Conservation (phyloP, 1,140 invertebrate genomes). For the Harlomillsia oculata region DNA sequence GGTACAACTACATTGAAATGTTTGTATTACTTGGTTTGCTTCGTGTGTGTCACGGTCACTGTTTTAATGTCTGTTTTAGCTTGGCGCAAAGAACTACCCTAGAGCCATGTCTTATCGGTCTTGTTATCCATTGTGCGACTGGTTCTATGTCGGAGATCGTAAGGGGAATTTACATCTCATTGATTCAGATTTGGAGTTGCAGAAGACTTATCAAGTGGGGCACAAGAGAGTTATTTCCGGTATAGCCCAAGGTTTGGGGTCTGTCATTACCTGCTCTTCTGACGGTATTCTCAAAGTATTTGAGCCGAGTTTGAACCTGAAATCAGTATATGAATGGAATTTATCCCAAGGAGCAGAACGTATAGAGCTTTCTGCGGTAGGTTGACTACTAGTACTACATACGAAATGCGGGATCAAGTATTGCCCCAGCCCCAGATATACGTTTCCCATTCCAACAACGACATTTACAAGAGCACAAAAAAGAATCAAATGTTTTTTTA, state of each 20-base stretch:
- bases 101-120: conserved; percentile 26
- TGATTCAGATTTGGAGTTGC: conserved; percentile 23
- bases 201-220: conserved; percentile 13
- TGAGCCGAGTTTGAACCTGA: conserved; percentile 16
- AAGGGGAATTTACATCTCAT: conserved; percentile 23
- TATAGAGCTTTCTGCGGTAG: conserved; percentile 21
- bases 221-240: conserved; percentile 23
- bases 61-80: not conserved
- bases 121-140: too few relatives aligned
- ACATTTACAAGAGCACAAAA: too few relatives aligned
- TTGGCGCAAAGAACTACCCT: conserved; percentile 13
- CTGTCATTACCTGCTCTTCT: conserved; percentile 19
- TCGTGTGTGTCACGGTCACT: not conserved
- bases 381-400: too few relatives aligned
- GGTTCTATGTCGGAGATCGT: conserved; percentile 32
- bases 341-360: conserved; percentile 6
- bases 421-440: too few relatives aligned
- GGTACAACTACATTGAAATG: not conserved
- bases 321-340: conserved; percentile 5
- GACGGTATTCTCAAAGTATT: conserved; percentile 23
- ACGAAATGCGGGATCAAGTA: too few relatives aligned
- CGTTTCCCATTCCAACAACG: too few relatives aligned
- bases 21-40: not conserved
- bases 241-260: conserved; percentile 25
- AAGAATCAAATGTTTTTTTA: too few relatives aligned